Evolutionary conservation across 1,140 invertebrate species (phyloP), one percentile per base, ranked within the genome.

Genomic region (Drosophila equinoxialis): DNA sequence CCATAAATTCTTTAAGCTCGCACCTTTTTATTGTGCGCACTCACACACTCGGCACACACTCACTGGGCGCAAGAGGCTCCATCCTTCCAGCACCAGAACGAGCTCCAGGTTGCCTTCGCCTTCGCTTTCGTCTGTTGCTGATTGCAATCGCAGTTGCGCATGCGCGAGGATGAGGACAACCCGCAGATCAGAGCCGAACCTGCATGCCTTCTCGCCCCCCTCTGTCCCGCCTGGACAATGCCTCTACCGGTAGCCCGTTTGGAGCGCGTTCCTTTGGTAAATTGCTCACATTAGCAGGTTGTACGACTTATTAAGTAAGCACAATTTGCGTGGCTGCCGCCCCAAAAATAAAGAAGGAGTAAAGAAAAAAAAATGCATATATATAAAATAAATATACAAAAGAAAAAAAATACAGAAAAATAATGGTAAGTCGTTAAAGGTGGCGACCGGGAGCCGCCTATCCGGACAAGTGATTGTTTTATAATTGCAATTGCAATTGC

Each of bases 401-500:
- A 39, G 10, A 39, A 68, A 65, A 35, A 63, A 48, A 77, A 86
- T 81, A 59, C 80, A 70, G 75, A 10, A 67, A 77, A 87, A 89
- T 89, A 86, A 86, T 86, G 83, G 79, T 39, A 63, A 71, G 83
- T 80, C 68, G 83, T 86, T 89, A 89, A 77, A 86, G 83, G 83
- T 86, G 83, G 84, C 83, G 83, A 89, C 80, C 74, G 64, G 74
- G 77, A 81, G 80, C 80, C 86, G 82, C 89, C 89, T 87, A 81
- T 68, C 64, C 76, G 63, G 82, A 81, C 80, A 83, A 90, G 77
- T 91, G 90, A 90, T 91, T 91, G 90, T 91, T 91, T 91, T 91
- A 91, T 91, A 91, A 91, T 91, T 91, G 90, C 90, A 91, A 90
- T 91, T 87, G 90, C 90, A 91, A 91, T 91, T 91, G 90, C 83